Percentiles rank a stretch among this genome's conserved stretches.
Conservation (phyloP, 2,888 invertebrate genomes). For the Campaea margaritaria region DNA sequence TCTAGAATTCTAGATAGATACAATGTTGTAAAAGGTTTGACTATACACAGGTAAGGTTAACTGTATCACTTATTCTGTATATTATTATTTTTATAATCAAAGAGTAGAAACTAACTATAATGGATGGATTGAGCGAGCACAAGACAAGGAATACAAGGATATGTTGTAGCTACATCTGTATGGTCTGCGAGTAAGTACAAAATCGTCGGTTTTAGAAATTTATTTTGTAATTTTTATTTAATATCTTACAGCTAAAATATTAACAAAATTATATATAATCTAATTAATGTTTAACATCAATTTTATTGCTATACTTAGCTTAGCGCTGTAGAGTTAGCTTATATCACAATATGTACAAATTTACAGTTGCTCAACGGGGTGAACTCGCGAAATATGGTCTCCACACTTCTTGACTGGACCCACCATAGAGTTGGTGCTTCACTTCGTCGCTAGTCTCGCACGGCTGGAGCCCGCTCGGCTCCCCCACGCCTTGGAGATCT, state of each 20-base stretch:
- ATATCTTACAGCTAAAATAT: conserved; percentile 59
- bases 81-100: too few species aligned
- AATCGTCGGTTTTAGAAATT: conserved; percentile 34
- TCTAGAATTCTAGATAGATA: too few species aligned
- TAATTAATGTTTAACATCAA: conserved; percentile 83
- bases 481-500: conserved; percentile 76
- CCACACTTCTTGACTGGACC: conserved; percentile 87
- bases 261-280: conserved; percentile 60
- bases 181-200: neutral
- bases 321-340: conserved; percentile 41
- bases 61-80: too few species aligned
- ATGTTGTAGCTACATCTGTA: neutral
- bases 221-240: conserved; percentile 52
- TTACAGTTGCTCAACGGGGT: conserved; percentile 38
- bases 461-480: conserved; percentile 78
- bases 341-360: conserved; percentile 83
- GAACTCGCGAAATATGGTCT: conserved; percentile 86
- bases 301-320: conserved; percentile 47
- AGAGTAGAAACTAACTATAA: too few species aligned
- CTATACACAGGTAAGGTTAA: too few species aligned
- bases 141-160: too few species aligned
- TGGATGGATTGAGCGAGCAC: too few species aligned
- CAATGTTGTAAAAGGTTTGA: too few species aligned
- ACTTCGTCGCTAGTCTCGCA: conserved; percentile 84
- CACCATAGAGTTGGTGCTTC: conserved; percentile 72